Base-by-base conservation (phyloP, 92 coral and sea anemone species). In the Zoanthus solanderi region DNA sequence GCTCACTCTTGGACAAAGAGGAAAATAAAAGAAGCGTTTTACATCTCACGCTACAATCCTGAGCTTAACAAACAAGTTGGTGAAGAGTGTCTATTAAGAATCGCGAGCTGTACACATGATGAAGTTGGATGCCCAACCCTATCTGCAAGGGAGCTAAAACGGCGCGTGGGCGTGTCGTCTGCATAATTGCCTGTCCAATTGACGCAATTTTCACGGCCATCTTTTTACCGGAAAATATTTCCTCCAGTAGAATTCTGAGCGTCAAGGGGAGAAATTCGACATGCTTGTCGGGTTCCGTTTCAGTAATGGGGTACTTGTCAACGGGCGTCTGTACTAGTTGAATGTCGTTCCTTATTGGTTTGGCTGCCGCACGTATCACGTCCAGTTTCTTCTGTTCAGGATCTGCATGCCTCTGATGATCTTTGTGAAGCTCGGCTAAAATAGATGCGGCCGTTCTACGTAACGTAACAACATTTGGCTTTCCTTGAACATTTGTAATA, bases 181-280 rank as follows among this genome's bases (percentile, higher is more conserved):
- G 69, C 69, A 61, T 61, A 6, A 61, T 61, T 61, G 69, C 69
- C 28, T 61, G 69, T 61, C 69, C 69, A 18, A 61, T 61, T 16
- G 69, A 61, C 17, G 69, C 69, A 16, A 17, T 23, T 61, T 61
- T 61, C 18, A 61, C 28, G 28, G 69, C 69, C 69, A 29, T 61
- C 69, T 61, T 61, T 61, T 61, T 61, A 18, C 69, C 30, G 9
- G 69, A 16, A 18, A 61, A n/a, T 18, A 61, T 61, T 61, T 61
- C 69, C 69, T 16, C 69, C 7, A 61, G 69, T 16, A 61, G 69
- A 61, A 61, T n/a, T 61, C 69, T 61, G 69, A 61, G 69, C 69
- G 69, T 61, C 28, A 18, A 18, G 32, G 32, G 69, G 18, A 61
- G 28, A 61, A 61, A 61, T 18, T 61, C 69, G 18, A 61, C 69